Percentiles rank a stretch among this genome's conserved stretches.
phyloP scores from a whole-genome alignment of 1,140 invertebrate genomes.

The Maconellicoccus hirsutus region DNA sequence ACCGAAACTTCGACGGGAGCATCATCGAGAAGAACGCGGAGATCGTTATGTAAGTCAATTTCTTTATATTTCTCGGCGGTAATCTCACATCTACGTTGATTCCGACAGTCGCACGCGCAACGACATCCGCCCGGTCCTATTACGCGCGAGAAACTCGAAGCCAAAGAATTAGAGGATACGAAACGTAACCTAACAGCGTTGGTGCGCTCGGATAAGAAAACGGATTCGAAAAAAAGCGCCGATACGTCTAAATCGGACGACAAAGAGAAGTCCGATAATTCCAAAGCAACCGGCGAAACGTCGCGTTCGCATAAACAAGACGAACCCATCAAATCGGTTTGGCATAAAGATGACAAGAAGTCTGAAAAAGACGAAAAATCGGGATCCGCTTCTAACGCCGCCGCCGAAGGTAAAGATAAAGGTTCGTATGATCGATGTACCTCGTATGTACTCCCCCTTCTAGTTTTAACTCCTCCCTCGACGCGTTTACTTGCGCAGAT shows the following conservation, averaged over 20 bases:
- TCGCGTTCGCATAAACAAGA: neutral
- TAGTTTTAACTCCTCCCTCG: no score
- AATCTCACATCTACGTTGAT: neutral
- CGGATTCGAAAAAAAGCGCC: neutral
- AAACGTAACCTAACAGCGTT: slow-evolving; percentile 43
- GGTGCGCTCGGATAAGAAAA: slow-evolving; percentile 32
- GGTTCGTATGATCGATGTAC: no score
- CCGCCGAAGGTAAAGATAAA: neutral
- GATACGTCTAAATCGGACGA: neutral
- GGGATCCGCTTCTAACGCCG: neutral
- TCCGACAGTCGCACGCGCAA: slow-evolving; percentile 14
- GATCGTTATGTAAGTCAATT: neutral
- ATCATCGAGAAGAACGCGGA: neutral
- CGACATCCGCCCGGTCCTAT: slow-evolving; percentile 46
- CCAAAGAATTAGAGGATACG: slow-evolving; percentile 43
- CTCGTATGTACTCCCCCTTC: no score
- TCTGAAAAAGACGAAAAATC: neutral
- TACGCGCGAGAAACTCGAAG: slow-evolving; percentile 48
- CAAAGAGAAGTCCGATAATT: no score
- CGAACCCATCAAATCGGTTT: neutral
- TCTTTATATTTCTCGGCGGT: neutral
- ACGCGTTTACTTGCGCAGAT: neutral
- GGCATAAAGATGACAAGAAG: neutral
- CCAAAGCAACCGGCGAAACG: neutral
- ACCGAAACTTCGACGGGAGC: neutral